These are phyloP conservation scores for Micronycteris hirsuta DNA, from an alignment of 2,113 vertebrate species.

Conservation along the genomic window DNA sequence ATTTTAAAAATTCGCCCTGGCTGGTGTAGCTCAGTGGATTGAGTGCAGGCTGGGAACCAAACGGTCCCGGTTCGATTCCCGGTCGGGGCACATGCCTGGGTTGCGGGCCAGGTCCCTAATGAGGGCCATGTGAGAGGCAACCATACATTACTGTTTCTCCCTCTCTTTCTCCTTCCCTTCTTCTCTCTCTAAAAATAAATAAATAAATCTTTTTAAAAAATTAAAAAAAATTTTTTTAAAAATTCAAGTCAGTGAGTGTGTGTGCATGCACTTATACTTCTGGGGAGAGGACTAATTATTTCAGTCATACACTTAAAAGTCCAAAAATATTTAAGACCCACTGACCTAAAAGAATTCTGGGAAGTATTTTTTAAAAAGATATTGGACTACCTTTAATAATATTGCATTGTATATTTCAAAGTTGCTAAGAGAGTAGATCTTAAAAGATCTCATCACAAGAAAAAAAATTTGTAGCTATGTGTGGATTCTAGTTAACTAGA, in stretches of 20 bases:
- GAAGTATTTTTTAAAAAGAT: background rate
- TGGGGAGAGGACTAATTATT: background rate
- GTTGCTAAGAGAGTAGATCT: background rate
- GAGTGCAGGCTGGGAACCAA: no score
- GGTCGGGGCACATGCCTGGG: no score
- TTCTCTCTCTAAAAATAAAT: no score
- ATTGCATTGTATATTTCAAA: background rate
- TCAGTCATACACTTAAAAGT: background rate
- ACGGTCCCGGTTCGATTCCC: no score
- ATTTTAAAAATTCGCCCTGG: no score
- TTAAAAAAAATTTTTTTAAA: no score
- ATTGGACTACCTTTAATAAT: background rate
- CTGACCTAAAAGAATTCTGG: slow-evolving; percentile 13
- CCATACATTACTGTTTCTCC: no score
- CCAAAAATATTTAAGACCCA: background rate
- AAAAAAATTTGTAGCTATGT: background rate
- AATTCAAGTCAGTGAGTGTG: background rate
- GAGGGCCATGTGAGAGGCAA: no score
- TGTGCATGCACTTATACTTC: background rate
- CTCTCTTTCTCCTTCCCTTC: no score
- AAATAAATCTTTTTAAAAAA: no score
- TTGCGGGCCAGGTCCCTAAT: no score
- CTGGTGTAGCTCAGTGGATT: no score
- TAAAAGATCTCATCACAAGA: background rate
- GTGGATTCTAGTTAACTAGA: background rate